Evolutionary conservation across 2,888 invertebrate species (phyloP), one percentile per base, ranked within the genome.

Genomic region (Dryomyza anilis): DNA sequence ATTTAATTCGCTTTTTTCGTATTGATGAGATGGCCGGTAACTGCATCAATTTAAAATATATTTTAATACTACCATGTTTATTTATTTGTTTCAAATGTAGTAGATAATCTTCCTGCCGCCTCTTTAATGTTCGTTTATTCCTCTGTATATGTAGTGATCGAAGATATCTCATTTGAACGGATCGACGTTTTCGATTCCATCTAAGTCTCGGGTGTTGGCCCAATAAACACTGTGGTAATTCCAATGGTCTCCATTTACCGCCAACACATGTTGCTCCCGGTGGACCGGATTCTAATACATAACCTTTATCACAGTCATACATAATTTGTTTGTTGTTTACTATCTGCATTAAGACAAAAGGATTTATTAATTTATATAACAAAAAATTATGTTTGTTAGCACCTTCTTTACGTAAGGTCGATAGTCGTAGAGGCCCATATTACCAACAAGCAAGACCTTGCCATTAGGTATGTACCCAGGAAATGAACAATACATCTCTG

Each of bases 401-500:
- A 93, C 93, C 86, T 93, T 95, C 75, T 90, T 90, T 0, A 98
- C 96, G 80, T 98, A 98, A 0, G 94, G 93, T 60, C 96, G 86
- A 79, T 98, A 98, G 81, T 96, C 95, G 81, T 97, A 98, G 43
- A 96, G 86, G 0, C 97, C 97, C 94, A 96, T 96, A 79, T 96
- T 95, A 3, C 96, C 96, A 0, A 96, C 96, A 1, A 96, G 85
- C 3, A 96, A 85, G 0, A 97, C 94, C 83, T 95, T 94, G 1
- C 97, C 97, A 78, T 96, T 91, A 67, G 89, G 87, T 46, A 97
- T 90, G 71, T 91, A 90, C 0, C 96, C 97, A 12, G 97, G 96
- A 81, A 94, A 96, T 0, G 95, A 93, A 77, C 97, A 97, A 79
- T 92, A 96, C 0, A 96, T 94, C 86, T 92, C 92, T 76, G 91